phyloP scores from a whole-genome alignment of 2,888 invertebrate species.

The Conchocele bisecta region DNA sequence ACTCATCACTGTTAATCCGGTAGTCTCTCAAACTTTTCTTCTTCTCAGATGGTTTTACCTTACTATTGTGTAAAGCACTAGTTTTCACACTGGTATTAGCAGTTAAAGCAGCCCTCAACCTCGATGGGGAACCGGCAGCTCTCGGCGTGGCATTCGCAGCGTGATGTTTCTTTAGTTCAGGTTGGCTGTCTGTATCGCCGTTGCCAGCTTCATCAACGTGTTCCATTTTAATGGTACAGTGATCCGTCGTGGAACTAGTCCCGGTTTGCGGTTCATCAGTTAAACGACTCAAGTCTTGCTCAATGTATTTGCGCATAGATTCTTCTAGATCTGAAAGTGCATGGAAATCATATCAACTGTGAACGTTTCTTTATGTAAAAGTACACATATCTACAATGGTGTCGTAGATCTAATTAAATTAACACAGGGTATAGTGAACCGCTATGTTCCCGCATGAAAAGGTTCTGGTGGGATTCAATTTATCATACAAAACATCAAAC shows the following conservation, averaged over 20 bases:
- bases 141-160: neutral
- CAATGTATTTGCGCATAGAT: neutral
- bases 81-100: neutral
- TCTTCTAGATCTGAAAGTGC: neutral
- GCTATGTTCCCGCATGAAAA: no score
- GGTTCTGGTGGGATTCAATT: no score
- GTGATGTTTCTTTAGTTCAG: neutral
- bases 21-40: constrained; percentile 51
- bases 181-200: neutral
- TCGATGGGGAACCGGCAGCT: neutral
- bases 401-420: no score
- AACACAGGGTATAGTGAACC: no score
- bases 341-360: neutral
- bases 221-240: neutral
- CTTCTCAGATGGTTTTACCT: constrained; percentile 25
- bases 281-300: neutral
- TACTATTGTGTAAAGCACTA: no score
- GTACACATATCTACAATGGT: no score
- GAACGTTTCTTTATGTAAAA: no score
- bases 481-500: no score
- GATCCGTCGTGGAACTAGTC: neutral
- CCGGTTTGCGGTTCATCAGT: no score
- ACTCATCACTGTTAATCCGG: constrained; percentile 36
- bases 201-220: neutral
- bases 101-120: neutral